phyloP scores from a whole-genome alignment of 1,140 invertebrate species.

The Philotrypesis tridentata region DNA sequence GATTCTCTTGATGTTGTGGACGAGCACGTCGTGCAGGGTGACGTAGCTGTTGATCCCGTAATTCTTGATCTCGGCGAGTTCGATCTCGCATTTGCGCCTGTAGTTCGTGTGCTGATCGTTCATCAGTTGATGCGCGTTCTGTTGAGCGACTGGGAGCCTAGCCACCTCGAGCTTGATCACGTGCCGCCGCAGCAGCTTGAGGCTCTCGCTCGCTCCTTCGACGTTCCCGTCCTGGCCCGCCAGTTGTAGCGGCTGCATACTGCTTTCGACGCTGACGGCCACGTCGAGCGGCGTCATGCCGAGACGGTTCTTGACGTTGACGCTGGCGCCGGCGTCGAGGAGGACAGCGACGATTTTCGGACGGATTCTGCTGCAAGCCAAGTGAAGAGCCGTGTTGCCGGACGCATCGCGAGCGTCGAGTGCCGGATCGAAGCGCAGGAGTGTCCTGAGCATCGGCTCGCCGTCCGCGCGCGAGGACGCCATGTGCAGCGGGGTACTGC shows the following conservation, averaged over 20 bases:
- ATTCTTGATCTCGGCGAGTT: not conserved
- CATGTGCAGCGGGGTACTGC: not conserved
- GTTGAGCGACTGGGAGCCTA: not conserved
- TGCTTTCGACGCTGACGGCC: not conserved
- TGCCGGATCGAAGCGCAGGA: not conserved
- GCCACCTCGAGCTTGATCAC: not conserved
- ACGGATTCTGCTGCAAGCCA: not conserved
- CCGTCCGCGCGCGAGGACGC: not conserved
- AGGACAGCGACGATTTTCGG: not conserved
- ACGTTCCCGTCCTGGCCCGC: not conserved
- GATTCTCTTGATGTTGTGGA: not conserved
- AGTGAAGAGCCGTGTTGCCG: not conserved
- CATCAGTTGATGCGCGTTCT: not conserved
- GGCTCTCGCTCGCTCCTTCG: not conserved
- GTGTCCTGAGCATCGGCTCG: not conserved
- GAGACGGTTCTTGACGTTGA: not conserved
- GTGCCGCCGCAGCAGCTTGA: not conserved
- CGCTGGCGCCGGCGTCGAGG: not conserved
- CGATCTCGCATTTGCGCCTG: not conserved
- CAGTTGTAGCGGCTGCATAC: too few species aligned
- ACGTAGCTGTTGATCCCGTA: constrained; percentile 10
- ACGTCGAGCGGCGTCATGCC: not conserved
- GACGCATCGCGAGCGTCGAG: not conserved
- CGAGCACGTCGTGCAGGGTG: not conserved
- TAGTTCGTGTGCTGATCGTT: not conserved